These are phyloP conservation scores for Eupithecia inturbata DNA, from an alignment of 2,888 invertebrate species.

Conservation along the genomic window DNA sequence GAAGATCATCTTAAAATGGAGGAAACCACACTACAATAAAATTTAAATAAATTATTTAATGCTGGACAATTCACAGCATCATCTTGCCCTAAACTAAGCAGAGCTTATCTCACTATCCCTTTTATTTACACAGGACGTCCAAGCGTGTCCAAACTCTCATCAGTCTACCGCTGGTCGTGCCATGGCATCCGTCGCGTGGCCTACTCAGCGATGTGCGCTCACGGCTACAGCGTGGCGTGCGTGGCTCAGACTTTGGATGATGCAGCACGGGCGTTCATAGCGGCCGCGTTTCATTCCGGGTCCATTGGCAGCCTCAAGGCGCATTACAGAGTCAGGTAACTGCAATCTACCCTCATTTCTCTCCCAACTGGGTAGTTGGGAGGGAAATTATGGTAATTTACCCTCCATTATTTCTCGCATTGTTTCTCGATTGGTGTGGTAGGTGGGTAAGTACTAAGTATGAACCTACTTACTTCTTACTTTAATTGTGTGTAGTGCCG, in stretches of 20 bases:
- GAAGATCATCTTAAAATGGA: too few species aligned
- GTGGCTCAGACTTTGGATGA: conserved; percentile 94
- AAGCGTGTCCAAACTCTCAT: conserved; percentile 51
- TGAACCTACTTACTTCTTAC: too few species aligned
- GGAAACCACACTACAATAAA: too few species aligned
- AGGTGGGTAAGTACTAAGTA: too few species aligned
- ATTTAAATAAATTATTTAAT: too few species aligned
- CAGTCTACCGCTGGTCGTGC: conserved; percentile 86
- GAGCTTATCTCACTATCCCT: not conserved
- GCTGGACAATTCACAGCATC: too few species aligned
- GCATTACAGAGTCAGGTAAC: conserved; percentile 89
- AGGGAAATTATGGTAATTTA: too few species aligned
- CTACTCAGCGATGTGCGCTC: conserved; percentile 89
- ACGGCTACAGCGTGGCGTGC: conserved; percentile 94
- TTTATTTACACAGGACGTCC: conserved; percentile 3
- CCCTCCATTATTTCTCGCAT: too few species aligned
- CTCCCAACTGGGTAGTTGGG: too few species aligned
- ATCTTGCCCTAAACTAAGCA: too few species aligned
- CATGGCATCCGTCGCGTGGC: conserved; percentile 89
- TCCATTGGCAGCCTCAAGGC: conserved; percentile 91
- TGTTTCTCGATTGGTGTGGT: too few species aligned
- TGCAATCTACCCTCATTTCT: not conserved
- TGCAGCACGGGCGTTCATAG: conserved; percentile 70
- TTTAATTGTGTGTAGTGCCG: too few species aligned
- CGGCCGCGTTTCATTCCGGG: conserved; percentile 92